Base-by-base conservation (phyloP, 2,888 invertebrate species). In the Kuschelorhynchus macadamiae region DNA sequence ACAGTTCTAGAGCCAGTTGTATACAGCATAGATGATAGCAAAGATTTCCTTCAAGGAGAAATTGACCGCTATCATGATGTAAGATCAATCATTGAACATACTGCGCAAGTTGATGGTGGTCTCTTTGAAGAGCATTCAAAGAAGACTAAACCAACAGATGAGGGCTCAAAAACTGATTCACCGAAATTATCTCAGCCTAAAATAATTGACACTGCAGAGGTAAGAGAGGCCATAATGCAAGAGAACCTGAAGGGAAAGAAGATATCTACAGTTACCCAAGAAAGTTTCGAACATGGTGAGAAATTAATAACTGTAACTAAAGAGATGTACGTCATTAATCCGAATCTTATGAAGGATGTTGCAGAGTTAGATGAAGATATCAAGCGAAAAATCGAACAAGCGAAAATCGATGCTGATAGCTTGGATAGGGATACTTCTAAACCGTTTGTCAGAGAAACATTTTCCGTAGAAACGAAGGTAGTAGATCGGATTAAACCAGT, bases 21-120 rank as follows among this genome's bases (percentile, higher is more conserved):
- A 65, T 57, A 64, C 60, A 61, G 70, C 32, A 73, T 72, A 71
- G 67, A 72, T 67, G 75, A 76, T 61, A 77, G 76, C 65, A 72
- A 76, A 67, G 71, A 77, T 73, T 79, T 79, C 75, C 62, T 77
- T 56, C 67, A 74, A 60, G 72, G 70, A 71, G 80, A 80, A 78
- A 68, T 74, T 63, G 74, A 75, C 71, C 71, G 75, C 49, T 78
- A 74, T 72, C 77, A 79, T 55, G 78, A 77, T 52, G 74, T 72
- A 7, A 62, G 69, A 36, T 65, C 63, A 46, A 64, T n/a, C 49
- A 55, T 20, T 52, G 21, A 50, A 39, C 33, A 56, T 33, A 17
- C 25, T n/a, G 61, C 67, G 33, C 66, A 62, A 36, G 41, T 66
- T 52, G 61, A 60, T 71, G 73, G 75, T 71, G 78, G 76, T 63